Evolutionary conservation across 2,888 invertebrate genomes (phyloP).

Genomic region (Gasteruption jaculator): DNA sequence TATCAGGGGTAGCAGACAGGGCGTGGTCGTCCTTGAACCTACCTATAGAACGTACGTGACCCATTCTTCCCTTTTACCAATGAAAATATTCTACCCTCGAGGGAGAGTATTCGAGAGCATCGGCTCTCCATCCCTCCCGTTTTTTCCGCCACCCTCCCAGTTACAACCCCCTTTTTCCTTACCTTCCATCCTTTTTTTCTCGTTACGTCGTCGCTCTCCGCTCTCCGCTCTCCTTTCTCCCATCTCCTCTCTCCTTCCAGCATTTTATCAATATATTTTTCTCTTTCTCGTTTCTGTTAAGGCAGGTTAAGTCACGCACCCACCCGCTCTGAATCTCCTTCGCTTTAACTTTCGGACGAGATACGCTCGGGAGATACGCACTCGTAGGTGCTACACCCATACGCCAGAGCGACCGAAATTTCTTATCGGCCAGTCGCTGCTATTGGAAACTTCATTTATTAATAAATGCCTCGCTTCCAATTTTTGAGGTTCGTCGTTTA

Average conservation of each 20-base stretch:
- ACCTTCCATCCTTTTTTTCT: constrained; percentile 15
- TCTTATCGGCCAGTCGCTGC: no score
- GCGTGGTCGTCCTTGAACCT: constrained; percentile 50
- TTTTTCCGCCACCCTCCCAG: constrained; percentile 8
- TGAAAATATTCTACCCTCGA: constrained; percentile 22
- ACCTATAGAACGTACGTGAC: constrained; percentile 30
- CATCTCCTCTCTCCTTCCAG: constrained; percentile 12
- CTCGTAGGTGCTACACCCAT: no score
- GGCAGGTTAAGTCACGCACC: constrained; percentile 25
- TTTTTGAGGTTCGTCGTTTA: no score
- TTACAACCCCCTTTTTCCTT: constrained; percentile 14
- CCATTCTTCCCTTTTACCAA: constrained; percentile 21
- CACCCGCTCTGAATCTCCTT: constrained; percentile 18
- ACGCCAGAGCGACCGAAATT: no score
- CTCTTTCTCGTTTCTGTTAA: constrained; percentile 19
- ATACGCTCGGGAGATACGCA: no score
- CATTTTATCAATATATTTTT: constrained; percentile 15
- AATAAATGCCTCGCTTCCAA: no score
- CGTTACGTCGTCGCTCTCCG: constrained; percentile 11
- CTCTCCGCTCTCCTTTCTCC: constrained; percentile 21
- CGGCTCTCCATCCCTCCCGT: constrained; percentile 8
- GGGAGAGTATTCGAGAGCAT: no score
- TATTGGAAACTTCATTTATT: no score
- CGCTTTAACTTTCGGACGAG: no score
- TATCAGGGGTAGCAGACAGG: constrained; percentile 43